phyloP scores from a whole-genome alignment of 2,797 vertebrate species.

The Sarcophilus harrisii region DNA sequence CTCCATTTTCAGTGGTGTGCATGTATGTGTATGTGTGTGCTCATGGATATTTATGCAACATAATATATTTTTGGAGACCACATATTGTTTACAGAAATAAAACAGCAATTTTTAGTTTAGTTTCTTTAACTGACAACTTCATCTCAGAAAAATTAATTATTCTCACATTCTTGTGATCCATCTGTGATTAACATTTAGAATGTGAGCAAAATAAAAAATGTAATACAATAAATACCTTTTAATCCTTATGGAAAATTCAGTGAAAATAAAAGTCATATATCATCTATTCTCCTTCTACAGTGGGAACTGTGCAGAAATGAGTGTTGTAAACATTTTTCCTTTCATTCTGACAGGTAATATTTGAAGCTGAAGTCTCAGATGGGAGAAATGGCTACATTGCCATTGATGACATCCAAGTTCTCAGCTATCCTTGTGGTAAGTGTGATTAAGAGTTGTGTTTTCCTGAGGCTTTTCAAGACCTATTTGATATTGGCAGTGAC shows the following conservation, averaged over 20 bases:
- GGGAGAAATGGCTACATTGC: constrained; percentile 96
- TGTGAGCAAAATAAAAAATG: constrained; percentile 40
- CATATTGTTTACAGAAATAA: not conserved
- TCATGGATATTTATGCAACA: not conserved
- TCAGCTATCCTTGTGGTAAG: constrained; percentile 99
- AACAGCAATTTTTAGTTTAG: not conserved
- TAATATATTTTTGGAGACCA: not conserved
- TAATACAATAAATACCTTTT: constrained; percentile 68
- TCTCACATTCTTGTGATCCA: constrained; percentile 38
- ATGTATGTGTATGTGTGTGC: not conserved
- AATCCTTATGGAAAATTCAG: constrained; percentile 72
- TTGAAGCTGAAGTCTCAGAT: constrained; percentile 96
- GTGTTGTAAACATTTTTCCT: constrained; percentile 81
- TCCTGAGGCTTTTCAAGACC: constrained; percentile 80
- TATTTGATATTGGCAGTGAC: constrained; percentile 73
- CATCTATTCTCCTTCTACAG: constrained; percentile 11
- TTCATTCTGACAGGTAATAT: constrained; percentile 94
- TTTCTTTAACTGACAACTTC: not conserved
- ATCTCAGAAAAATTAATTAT: not conserved
- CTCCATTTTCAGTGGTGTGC: not conserved
- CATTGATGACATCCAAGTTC: constrained; percentile 98
- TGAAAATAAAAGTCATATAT: constrained; percentile 72
- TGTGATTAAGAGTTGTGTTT: constrained; percentile 83
- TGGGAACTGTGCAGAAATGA: constrained; percentile 76
- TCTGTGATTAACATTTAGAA: constrained; percentile 13